Base-by-base conservation (phyloP, 2,888 invertebrate species). In the Dasysyrphus tricinctus region DNA sequence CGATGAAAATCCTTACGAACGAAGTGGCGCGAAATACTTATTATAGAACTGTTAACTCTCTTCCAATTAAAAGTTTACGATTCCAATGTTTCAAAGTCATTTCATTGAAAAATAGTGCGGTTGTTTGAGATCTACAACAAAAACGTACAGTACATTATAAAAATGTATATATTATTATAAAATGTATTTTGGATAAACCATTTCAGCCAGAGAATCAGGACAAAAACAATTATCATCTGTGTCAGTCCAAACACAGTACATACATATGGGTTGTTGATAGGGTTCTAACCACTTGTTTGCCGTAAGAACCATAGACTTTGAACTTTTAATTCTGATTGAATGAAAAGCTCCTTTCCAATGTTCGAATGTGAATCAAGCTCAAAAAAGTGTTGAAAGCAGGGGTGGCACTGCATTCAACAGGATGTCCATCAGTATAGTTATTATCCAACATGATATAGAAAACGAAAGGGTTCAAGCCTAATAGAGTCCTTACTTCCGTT, bases 391-490 rank as follows among this genome's bases (percentile, higher is more conserved):
- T 37, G 42, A 49, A 54, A 29, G 39, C 59, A 12, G 8, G 39
- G 59, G 59, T 49, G 51, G 37, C 59, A 29, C 39, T 42, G 24
- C n/a, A 61, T 37, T 73, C 73, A 73, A 73, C 73, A 49, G 39
- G 39, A 54, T 32, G 42, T 16, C 8, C 54, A 24, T 24, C 24
- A 39, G 8, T 24, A n/a, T n/a, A 11, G 14, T 61, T 61, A 42
- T 42, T 14, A 19, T 63, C 42, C n/a, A 0, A 34, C 19, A 14
- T 24, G 19, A 19, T 32, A 11, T 57, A n/a, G 9, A 16, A 34
- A 5, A 11, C 12, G 8, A 61, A 9, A 42, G 39, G 39, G 19
- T 16, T 19, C 24, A 39, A 61, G 39, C 12, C 19, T 61, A 65
- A 65, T 65, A 65, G 47, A 65, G 65, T 65, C 65, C 44, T 65